Percentiles rank a stretch among this genome's conserved stretches.
Conservation (phyloP, 1,140 invertebrate genomes). For the Anadara kagoshimensis region DNA sequence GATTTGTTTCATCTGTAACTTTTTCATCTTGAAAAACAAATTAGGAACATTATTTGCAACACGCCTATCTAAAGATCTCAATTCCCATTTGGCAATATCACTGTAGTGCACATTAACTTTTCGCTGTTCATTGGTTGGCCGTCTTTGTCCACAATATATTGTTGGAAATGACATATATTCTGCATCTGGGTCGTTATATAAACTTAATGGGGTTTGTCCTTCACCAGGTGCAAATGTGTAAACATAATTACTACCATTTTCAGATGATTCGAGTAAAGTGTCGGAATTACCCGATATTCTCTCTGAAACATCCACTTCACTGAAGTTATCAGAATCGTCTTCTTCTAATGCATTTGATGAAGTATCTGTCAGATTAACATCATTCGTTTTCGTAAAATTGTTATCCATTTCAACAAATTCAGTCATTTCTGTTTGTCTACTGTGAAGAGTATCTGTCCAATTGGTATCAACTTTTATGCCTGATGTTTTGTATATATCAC, state of each 20-base stretch:
- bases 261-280: slow-evolving; percentile 24
- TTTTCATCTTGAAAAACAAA: slow-evolving; percentile 50
- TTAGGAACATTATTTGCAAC: slow-evolving; percentile 40
- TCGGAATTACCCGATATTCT: slow-evolving; percentile 20
- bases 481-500: slow-evolving; percentile 37
- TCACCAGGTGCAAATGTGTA: slow-evolving; percentile 45
- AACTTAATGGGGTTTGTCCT: slow-evolving; percentile 30
- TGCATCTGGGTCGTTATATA: slow-evolving; percentile 38
- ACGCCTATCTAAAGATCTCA: slow-evolving; percentile 41
- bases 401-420: neutral
- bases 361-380: neutral
- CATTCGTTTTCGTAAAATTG: slow-evolving; percentile 1
- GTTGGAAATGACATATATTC: slow-evolving; percentile 43
- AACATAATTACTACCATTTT: neutral
- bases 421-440: slow-evolving; percentile 8
- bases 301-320: slow-evolving; percentile 22
- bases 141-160: slow-evolving; percentile 44
- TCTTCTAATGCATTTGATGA: slow-evolving; percentile 5
- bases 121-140: slow-evolving; percentile 33
- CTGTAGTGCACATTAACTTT: slow-evolving; percentile 34
- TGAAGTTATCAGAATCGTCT: slow-evolving; percentile 9
- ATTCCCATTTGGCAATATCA: slow-evolving; percentile 40
- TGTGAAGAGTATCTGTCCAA: slow-evolving; percentile 1
- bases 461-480: slow-evolving; percentile 23
- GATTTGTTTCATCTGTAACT: slow-evolving; percentile 43